Conservation (phyloP, 37 sponge, comb jelly and placozoan genomes). For the Chondrilla cf. caribensis region DNA sequence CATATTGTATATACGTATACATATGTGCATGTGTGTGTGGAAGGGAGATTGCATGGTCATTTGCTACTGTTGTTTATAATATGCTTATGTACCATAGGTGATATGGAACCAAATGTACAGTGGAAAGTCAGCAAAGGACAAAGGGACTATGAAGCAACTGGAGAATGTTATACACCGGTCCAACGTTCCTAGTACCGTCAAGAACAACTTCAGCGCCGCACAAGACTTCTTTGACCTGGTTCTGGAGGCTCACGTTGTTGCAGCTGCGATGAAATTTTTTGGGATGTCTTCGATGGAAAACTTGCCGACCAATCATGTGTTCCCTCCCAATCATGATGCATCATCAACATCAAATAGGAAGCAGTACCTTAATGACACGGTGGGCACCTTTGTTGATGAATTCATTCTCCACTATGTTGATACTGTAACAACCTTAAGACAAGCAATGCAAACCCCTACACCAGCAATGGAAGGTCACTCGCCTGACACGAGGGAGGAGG, state of each 20-base stretch:
- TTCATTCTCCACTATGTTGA: background rate
- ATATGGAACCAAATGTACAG: conserved; percentile 28
- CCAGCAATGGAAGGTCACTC: background rate
- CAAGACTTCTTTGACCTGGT: conserved; percentile 4
- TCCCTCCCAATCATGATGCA: background rate
- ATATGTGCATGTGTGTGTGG: background rate
- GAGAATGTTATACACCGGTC: background rate
- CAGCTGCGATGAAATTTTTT: conserved; percentile 7
- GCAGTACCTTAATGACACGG: background rate
- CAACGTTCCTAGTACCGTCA: background rate
- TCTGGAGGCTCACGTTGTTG: conserved; percentile 8
- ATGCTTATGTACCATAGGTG: conserved; percentile 6
- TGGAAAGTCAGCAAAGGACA: background rate
- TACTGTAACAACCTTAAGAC: background rate
- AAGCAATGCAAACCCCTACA: background rate
- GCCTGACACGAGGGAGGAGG: background rate
- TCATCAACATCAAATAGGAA: background rate
- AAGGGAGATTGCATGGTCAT: background rate
- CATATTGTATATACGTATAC: too few species aligned
- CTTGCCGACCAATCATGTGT: background rate
- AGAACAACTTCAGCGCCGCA: background rate
- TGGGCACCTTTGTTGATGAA: background rate
- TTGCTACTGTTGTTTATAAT: too few species aligned
- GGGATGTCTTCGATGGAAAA: background rate
- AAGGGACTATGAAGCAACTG: conserved; percentile 35